Conservation (phyloP, 2,797 vertebrate genomes). For the Esox lucius region DNA sequence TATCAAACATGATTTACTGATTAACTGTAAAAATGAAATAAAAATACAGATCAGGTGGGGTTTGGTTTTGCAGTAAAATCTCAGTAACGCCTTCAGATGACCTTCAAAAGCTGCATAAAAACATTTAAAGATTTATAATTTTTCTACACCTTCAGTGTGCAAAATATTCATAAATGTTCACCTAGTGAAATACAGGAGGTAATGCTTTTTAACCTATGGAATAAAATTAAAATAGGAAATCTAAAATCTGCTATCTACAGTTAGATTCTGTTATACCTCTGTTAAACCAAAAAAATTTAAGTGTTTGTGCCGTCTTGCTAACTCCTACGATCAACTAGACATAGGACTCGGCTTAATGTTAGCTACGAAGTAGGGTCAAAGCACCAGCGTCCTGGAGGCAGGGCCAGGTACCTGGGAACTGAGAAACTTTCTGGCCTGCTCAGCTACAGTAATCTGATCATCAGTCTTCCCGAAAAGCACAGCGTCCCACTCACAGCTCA, state of each 20-base stretch:
- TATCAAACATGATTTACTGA: conserved; percentile 4
- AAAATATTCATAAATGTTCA: not conserved
- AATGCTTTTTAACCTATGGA: not conserved
- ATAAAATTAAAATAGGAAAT: not conserved
- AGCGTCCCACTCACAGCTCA: conserved; percentile 78
- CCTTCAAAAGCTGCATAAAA: not conserved
- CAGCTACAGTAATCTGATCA: conserved; percentile 83
- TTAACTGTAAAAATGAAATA: not conserved
- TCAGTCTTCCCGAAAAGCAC: conserved; percentile 84
- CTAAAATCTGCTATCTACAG: not conserved
- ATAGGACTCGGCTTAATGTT: not conserved
- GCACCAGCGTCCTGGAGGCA: conserved; percentile 65
- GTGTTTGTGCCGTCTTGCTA: not conserved
- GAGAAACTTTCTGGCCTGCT: conserved; percentile 82
- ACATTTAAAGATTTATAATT: not conserved
- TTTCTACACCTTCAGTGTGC: not conserved
- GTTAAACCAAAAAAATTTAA: not conserved
- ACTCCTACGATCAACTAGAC: not conserved
- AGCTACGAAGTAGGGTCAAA: not conserved
- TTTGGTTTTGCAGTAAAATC: not conserved
- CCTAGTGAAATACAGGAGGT: not conserved
- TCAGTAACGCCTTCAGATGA: not conserved
- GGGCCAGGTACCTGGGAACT: conserved; percentile 70
- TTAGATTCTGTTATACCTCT: not conserved
- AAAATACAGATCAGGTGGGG: not conserved